These are phyloP conservation scores for Pemphredon lugubris DNA, from an alignment of 2,888 invertebrate species.

Conservation along the genomic window DNA sequence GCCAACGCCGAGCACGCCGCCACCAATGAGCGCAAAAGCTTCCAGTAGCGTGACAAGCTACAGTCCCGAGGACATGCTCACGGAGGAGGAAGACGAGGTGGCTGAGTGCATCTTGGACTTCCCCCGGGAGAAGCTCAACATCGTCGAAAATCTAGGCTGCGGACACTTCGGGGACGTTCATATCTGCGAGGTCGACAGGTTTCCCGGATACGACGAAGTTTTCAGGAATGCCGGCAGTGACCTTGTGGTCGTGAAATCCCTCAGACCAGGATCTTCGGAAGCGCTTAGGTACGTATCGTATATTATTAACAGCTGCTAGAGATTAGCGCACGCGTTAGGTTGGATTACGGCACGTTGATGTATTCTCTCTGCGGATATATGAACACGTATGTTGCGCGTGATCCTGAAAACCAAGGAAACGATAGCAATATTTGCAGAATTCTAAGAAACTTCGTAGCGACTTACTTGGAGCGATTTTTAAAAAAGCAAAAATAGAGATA, in stretches of 20 bases:
- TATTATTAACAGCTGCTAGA: slow-evolving; percentile 19
- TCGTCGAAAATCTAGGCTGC: slow-evolving; percentile 89
- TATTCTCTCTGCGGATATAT: no score
- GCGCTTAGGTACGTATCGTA: slow-evolving; percentile 79
- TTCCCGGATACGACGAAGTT: slow-evolving; percentile 77
- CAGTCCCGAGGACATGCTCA: slow-evolving; percentile 81
- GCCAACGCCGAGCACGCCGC: slow-evolving; percentile 79
- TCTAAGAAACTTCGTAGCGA: no score
- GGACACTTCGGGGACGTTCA: slow-evolving; percentile 90
- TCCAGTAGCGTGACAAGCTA: slow-evolving; percentile 80
- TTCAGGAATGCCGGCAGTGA: slow-evolving; percentile 77
- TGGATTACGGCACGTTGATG: no score
- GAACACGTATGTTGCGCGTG: no score
- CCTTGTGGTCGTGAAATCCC: slow-evolving; percentile 88
- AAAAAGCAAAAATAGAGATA: no score
- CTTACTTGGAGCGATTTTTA: no score
- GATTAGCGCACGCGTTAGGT: not conserved
- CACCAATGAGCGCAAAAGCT: slow-evolving; percentile 79
- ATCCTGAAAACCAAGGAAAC: no score
- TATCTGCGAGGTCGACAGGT: slow-evolving; percentile 84
- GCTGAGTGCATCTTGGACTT: slow-evolving; percentile 82
- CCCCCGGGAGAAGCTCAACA: slow-evolving; percentile 87
- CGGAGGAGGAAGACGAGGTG: slow-evolving; percentile 81
- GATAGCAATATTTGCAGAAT: no score
- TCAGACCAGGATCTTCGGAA: slow-evolving; percentile 84